Evolutionary conservation across 2,113 vertebrate genomes (phyloP).

Genomic region (Spea bombifrons): DNA sequence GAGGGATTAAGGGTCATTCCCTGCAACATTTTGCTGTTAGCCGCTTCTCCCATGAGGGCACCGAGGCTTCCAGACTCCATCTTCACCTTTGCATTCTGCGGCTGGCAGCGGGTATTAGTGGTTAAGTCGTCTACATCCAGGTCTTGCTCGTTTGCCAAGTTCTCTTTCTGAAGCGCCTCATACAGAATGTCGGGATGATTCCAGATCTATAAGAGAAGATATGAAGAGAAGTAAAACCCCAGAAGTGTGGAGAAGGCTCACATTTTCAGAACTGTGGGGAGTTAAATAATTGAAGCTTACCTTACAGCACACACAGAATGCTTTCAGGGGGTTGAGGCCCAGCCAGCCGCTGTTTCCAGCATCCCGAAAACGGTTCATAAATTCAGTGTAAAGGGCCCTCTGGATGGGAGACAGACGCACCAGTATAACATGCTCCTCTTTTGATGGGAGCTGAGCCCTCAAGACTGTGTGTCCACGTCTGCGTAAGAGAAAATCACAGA

Average conservation of each 20-base stretch:
- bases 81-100: conserved; percentile 82
- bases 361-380: conserved; percentile 96
- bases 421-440: conserved; percentile 93
- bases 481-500: conserved; percentile 25
- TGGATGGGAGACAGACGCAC: conserved; percentile 91
- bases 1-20: conserved; percentile 78
- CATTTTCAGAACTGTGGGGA: not conserved
- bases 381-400: conserved; percentile 89
- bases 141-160: conserved; percentile 90
- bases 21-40: conserved; percentile 82
- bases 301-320: conserved; percentile 98
- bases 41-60: conserved; percentile 71
- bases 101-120: conserved; percentile 74
- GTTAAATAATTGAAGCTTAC: conserved; percentile 58
- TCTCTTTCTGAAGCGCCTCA: conserved; percentile 94
- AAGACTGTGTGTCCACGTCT: conserved; percentile 95
- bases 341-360: conserved; percentile 96
- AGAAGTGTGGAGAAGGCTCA: not conserved
- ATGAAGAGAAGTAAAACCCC: not conserved
- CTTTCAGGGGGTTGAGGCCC: conserved; percentile 94
- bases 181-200: conserved; percentile 97
- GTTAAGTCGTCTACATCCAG: conserved; percentile 92
- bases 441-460: conserved; percentile 85
- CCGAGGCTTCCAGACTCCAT: conserved; percentile 66
- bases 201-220: conserved; percentile 81